These are phyloP conservation scores for Leptopilina syphax DNA, from an alignment of 2,888 invertebrate genomes.

Conservation along the genomic window DNA sequence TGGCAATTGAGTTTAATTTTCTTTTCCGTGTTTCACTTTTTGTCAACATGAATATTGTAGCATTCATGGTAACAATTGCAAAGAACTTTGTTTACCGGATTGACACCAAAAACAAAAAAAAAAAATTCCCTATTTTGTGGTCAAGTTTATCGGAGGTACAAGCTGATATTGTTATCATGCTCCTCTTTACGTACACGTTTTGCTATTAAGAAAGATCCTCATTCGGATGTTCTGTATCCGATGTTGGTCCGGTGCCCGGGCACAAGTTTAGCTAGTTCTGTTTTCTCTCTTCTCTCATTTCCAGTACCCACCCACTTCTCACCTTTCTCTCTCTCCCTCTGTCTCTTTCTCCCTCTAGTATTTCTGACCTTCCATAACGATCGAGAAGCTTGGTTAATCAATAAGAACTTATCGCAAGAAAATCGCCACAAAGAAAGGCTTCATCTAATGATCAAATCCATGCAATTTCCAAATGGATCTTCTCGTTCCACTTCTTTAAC, in stretches of 20 bases:
- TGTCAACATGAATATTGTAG: too few relatives aligned
- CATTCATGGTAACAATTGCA: too few relatives aligned
- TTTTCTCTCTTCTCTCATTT: slow-evolving; percentile 16
- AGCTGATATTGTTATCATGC: background rate
- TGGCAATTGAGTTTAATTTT: too few relatives aligned
- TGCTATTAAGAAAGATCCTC: slow-evolving; percentile 20
- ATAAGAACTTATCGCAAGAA: slow-evolving; percentile 31
- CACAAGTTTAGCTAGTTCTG: slow-evolving; percentile 20
- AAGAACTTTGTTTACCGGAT: too few relatives aligned
- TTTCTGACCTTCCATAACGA: slow-evolving; percentile 22
- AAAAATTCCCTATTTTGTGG: background rate
- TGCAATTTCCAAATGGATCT: slow-evolving; percentile 37
- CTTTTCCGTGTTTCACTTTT: too few relatives aligned
- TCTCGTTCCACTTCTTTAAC: background rate
- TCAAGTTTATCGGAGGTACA: background rate
- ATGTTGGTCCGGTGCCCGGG: slow-evolving; percentile 7
- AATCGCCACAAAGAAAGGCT: slow-evolving; percentile 34
- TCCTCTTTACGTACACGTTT: slow-evolving; percentile 21
- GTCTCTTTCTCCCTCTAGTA: background rate
- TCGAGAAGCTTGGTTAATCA: slow-evolving; percentile 24
- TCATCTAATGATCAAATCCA: slow-evolving; percentile 36
- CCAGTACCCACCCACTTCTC: background rate
- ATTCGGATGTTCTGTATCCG: slow-evolving; percentile 6
- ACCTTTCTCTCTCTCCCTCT: background rate
- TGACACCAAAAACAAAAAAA: background rate